Conservation (phyloP, 2,797 vertebrate genomes). For the Iguana delicatissima region DNA sequence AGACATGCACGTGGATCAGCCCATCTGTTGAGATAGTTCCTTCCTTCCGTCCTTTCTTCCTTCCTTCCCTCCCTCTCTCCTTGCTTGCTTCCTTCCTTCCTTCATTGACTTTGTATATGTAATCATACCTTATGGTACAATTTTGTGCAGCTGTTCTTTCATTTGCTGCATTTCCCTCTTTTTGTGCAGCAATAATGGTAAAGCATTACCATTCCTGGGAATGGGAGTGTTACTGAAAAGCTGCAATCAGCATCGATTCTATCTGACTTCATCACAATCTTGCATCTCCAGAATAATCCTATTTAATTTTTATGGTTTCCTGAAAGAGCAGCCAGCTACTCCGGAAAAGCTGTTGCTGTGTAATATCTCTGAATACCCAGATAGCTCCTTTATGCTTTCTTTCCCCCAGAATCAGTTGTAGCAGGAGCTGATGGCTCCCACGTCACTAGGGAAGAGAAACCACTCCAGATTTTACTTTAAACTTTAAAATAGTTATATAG, state of each 20-base stretch:
- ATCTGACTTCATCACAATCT: slow-evolving; percentile 31
- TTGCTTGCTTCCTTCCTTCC: no score
- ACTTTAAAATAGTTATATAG: no score
- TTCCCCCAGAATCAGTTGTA: background rate
- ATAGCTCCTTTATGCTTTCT: background rate
- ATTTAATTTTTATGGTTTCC: slow-evolving; percentile 16
- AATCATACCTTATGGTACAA: slow-evolving; percentile 61
- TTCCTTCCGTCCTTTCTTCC: background rate
- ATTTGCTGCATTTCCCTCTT: slow-evolving; percentile 55
- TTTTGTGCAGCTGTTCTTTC: slow-evolving; percentile 59
- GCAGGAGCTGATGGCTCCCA: no score
- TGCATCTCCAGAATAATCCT: slow-evolving; percentile 45
- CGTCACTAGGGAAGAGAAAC: no score
- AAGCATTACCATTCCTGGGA: slow-evolving; percentile 64
- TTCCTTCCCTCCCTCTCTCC: background rate
- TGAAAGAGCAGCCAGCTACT: background rate
- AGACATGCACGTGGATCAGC: background rate
- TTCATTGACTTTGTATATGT: slow-evolving; percentile 48
- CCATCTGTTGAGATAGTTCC: background rate
- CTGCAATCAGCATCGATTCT: slow-evolving; percentile 60
- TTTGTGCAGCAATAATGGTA: slow-evolving; percentile 70
- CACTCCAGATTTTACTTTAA: no score
- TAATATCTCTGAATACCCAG: background rate
- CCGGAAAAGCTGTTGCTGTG: background rate
- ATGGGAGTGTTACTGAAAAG: slow-evolving; percentile 65